Evolutionary conservation across 2,888 invertebrate genomes (phyloP).

Genomic region (Antheraea yamamai): DNA sequence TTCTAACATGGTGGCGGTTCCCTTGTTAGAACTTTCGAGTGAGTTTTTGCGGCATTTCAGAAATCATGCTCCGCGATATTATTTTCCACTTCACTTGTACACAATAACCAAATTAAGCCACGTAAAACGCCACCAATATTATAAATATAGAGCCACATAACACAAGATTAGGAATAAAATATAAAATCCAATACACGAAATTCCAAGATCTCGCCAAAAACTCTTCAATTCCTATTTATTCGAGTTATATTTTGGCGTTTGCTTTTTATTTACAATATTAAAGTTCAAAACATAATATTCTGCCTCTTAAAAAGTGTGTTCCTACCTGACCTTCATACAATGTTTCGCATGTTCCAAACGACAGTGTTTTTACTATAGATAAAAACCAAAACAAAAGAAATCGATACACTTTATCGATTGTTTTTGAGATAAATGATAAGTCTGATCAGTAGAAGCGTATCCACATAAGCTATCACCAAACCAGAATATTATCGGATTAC

Average conservation of each 20-base stretch:
- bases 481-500: conserved; percentile 9
- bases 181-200: too few species aligned
- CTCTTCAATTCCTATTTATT: neutral
- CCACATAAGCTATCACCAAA: conserved; percentile 3
- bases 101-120: too few species aligned
- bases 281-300: neutral
- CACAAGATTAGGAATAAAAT: too few species aligned
- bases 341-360: neutral
- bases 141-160: too few species aligned
- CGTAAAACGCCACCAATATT: too few species aligned
- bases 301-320: neutral
- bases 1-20: too few species aligned
- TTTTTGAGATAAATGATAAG: conserved; percentile 29
- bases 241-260: neutral
- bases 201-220: neutral
- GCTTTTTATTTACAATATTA: neutral
- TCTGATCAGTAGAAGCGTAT: conserved; percentile 16
- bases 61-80: too few species aligned
- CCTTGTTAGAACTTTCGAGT: too few species aligned
- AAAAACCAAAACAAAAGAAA: conserved; percentile 28
- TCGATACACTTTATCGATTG: conserved; percentile 28
- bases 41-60: too few species aligned
- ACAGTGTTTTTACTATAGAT: neutral
- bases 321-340: neutral
- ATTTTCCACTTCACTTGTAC: too few species aligned